A percentile compares a stretch with the other conserved stretches of the same genome.
phyloP scores from a whole-genome alignment of 2,113 vertebrate genomes.

The Delphinus delphis region DNA sequence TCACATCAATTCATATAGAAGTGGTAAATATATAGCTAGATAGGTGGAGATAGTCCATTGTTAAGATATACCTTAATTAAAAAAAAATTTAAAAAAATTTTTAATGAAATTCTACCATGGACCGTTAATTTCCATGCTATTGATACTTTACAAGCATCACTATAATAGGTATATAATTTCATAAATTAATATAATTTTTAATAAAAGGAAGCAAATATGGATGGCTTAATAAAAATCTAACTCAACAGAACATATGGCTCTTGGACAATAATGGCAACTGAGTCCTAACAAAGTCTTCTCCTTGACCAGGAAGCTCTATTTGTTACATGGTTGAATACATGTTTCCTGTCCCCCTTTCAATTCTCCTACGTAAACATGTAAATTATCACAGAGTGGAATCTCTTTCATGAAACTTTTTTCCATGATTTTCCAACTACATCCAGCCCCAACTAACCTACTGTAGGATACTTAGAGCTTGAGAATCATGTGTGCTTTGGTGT shows the following conservation, averaged over 20 bases:
- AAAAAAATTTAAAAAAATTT: too few relatives aligned
- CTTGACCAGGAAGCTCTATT: neutral
- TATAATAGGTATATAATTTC: neutral
- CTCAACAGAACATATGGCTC: neutral
- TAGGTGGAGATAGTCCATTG: neutral
- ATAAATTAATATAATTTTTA: neutral
- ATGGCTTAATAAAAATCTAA: neutral
- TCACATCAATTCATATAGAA: neutral
- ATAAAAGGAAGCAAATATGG: neutral
- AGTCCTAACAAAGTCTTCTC: neutral
- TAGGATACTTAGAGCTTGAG: neutral
- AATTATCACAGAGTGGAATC: neutral
- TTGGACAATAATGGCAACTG: neutral
- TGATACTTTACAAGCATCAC: neutral
- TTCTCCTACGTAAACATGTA: neutral
- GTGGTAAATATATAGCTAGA: neutral
- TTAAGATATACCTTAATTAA: neutral
- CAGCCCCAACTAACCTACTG: neutral
- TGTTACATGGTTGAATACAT: neutral
- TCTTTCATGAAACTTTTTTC: neutral
- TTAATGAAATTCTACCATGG: neutral
- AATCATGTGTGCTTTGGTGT: neutral
- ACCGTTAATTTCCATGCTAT: neutral
- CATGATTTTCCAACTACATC: neutral
- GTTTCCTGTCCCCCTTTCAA: neutral